Conservation (phyloP, 1,140 invertebrate species). For the Leptinotarsa texana region DNA sequence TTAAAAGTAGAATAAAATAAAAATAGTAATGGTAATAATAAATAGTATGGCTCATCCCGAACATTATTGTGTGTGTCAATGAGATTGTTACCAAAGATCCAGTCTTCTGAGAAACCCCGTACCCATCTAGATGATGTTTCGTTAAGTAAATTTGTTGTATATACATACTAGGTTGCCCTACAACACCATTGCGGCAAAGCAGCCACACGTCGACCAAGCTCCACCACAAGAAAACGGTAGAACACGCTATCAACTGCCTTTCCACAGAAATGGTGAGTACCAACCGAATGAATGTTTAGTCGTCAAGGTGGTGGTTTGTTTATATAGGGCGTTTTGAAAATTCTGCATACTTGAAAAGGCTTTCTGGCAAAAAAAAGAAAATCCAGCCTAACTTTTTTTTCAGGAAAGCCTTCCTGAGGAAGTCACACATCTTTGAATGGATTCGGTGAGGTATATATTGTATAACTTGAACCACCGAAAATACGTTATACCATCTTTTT, state of each 20-base stretch:
- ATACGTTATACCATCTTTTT: too few species aligned
- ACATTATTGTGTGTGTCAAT: too few species aligned
- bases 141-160: too few species aligned
- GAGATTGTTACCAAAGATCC: too few species aligned
- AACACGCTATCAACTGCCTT: constrained; percentile 74
- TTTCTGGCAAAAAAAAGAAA: neutral
- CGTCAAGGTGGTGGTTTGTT: neutral
- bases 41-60: too few species aligned
- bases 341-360: constrained; percentile 3
- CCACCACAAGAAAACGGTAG: constrained; percentile 64
- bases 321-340: neutral
- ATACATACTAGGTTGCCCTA: constrained; percentile 59
- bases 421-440: constrained; percentile 15
- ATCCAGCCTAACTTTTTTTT: constrained; percentile 11
- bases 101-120: too few species aligned
- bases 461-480: too few species aligned
- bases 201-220: constrained; percentile 42
- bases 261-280: constrained; percentile 78
- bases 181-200: constrained; percentile 59
- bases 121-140: too few species aligned
- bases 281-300: neutral
- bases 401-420: constrained; percentile 17
- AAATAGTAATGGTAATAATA: too few species aligned
- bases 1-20: too few species aligned
- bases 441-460: constrained; percentile 1